phyloP scores from a whole-genome alignment of 2,113 vertebrate species.

The Thunnus thynnus region DNA sequence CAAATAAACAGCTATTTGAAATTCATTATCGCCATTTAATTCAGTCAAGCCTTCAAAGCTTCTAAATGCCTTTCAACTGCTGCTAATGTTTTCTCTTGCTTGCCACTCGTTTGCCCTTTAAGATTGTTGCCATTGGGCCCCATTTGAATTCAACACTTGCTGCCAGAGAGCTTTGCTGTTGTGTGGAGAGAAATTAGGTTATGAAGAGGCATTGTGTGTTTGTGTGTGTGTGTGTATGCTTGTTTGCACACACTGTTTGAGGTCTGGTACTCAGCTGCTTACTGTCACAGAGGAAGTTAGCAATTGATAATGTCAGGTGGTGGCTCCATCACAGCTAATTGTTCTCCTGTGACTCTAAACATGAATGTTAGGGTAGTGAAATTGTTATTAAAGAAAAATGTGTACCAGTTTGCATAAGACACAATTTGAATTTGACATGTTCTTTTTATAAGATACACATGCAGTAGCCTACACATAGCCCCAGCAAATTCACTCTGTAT shows the following conservation, averaged over 20 bases:
- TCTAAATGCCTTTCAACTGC: slow-evolving; percentile 63
- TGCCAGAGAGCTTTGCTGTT: slow-evolving; percentile 62
- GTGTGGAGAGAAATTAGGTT: slow-evolving; percentile 53
- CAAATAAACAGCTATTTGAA: slow-evolving; percentile 60
- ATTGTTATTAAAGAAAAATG: not conserved
- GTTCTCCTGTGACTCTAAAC: slow-evolving; percentile 34
- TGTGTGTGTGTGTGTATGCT: slow-evolving; percentile 23
- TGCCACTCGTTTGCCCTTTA: slow-evolving; percentile 62
- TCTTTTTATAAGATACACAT: not conserved
- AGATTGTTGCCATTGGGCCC: slow-evolving; percentile 55
- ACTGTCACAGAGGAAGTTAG: slow-evolving; percentile 34
- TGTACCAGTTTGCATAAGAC: not conserved
- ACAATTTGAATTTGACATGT: slow-evolving; percentile 1
- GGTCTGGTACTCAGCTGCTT: slow-evolving; percentile 35
- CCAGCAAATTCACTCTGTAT: slow-evolving; percentile 2
- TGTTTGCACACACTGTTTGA: slow-evolving; percentile 37
- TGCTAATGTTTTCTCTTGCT: slow-evolving; percentile 56
- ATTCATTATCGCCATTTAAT: slow-evolving; percentile 67
- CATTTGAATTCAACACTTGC: slow-evolving; percentile 57
- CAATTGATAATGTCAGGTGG: slow-evolving; percentile 42
- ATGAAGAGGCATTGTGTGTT: slow-evolving; percentile 18
- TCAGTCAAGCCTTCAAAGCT: slow-evolving; percentile 56
- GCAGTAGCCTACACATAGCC: not conserved
- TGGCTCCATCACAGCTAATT: slow-evolving; percentile 34
- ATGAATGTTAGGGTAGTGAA: slow-evolving; percentile 12